Evolutionary conservation across 2,113 vertebrate genomes (phyloP).

Genomic region (Ancistrus triradiatus): DNA sequence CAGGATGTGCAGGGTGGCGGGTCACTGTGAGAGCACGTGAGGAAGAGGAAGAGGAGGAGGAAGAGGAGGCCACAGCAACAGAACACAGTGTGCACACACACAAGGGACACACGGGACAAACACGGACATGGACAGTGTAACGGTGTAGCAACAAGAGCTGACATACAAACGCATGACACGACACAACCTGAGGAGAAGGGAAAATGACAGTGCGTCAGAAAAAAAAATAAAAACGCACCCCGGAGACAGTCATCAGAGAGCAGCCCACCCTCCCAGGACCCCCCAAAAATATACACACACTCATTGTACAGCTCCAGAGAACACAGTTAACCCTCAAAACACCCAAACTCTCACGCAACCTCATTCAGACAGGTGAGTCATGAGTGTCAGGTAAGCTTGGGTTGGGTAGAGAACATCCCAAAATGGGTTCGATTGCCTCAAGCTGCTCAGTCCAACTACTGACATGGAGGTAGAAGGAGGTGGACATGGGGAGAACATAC

Average conservation of each 20-base stretch:
- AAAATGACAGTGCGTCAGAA: constrained; percentile 55
- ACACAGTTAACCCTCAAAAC: background rate
- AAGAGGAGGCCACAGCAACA: constrained; percentile 65
- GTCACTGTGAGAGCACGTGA: constrained; percentile 55
- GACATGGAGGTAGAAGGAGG: no score
- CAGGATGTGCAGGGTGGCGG: constrained; percentile 31
- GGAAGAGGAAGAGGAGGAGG: constrained; percentile 63
- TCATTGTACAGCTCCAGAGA: background rate
- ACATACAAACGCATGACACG: constrained; percentile 64
- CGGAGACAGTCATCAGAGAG: constrained; percentile 33
- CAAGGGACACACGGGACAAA: constrained; percentile 39
- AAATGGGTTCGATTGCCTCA: no score
- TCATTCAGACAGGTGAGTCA: background rate
- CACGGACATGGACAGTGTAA: constrained; percentile 58
- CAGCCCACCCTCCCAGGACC: constrained; percentile 6
- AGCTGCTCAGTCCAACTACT: no score
- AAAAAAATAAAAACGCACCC: constrained; percentile 41
- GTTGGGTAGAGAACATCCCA: no score
- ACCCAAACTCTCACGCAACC: constrained; percentile 1
- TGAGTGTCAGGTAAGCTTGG: no score
- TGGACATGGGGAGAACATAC: no score
- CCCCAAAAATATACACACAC: constrained; percentile 25
- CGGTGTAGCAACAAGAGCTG: constrained; percentile 63
- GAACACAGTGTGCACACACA: constrained; percentile 45
- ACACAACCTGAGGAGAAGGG: constrained; percentile 66